Evolutionary conservation across 2,113 vertebrate species (phyloP).

Genomic region (Hippocampus abdominalis): DNA sequence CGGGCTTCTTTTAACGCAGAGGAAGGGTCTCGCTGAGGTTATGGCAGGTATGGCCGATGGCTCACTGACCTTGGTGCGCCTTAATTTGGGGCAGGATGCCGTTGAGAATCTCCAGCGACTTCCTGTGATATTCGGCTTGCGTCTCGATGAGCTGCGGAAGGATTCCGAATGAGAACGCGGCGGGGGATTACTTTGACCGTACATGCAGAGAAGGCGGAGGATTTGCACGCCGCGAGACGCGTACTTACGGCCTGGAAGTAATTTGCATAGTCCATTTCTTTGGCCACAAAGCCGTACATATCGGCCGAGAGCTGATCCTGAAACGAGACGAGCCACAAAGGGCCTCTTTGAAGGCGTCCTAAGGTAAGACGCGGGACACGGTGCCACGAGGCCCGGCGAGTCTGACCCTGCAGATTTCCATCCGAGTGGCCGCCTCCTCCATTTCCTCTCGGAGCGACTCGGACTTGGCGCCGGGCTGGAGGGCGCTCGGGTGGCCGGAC

Average conservation of each 20-base stretch:
- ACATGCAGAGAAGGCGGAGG: neutral
- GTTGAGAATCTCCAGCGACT: slow-evolving; percentile 90
- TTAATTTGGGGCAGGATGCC: slow-evolving; percentile 93
- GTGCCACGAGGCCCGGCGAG: neutral
- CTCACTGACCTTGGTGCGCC: slow-evolving; percentile 91
- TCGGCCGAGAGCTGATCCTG: slow-evolving; percentile 98
- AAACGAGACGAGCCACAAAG: slow-evolving; percentile 15
- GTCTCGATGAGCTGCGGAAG: slow-evolving; percentile 87
- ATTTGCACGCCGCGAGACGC: slow-evolving; percentile 20
- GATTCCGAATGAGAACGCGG: slow-evolving; percentile 13
- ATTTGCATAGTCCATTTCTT: slow-evolving; percentile 99
- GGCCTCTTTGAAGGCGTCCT: neutral
- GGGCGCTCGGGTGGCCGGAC: slow-evolving; percentile 86
- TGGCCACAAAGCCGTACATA: slow-evolving; percentile 99
- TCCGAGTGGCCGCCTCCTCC: slow-evolving; percentile 97
- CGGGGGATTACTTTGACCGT: neutral
- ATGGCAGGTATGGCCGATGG: slow-evolving; percentile 17
- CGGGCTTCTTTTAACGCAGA: neutral
- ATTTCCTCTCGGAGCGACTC: slow-evolving; percentile 97
- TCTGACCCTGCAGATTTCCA: slow-evolving; percentile 97
- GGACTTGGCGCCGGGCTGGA: slow-evolving; percentile 88
- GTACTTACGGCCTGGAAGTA: slow-evolving; percentile 95
- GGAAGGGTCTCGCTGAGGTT: too few species aligned
- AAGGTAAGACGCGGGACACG: neutral
- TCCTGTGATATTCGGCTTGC: slow-evolving; percentile 94